phyloP scores from a whole-genome alignment of 2,888 invertebrate genomes.

The Oasisia sp. region DNA sequence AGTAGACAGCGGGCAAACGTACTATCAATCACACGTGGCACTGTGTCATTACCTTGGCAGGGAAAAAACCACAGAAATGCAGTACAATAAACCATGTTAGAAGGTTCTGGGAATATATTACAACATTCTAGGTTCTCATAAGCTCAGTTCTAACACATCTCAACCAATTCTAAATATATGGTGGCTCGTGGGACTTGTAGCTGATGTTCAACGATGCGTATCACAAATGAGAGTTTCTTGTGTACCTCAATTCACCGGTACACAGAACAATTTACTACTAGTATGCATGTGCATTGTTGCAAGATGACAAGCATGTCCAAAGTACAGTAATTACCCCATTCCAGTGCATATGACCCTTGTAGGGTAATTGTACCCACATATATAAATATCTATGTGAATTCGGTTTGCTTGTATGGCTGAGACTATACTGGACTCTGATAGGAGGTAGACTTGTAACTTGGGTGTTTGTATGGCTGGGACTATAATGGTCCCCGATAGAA shows the following conservation, averaged over 20 bases:
- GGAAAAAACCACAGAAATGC: background rate
- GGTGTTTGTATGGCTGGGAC: background rate
- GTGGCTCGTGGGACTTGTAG: background rate
- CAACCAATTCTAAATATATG: background rate
- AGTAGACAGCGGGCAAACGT: background rate
- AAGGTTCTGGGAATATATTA: background rate
- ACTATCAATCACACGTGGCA: background rate
- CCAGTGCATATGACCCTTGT: background rate
- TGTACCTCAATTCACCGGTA: background rate
- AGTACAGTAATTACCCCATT: background rate
- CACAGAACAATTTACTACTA: background rate
- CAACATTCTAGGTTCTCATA: background rate
- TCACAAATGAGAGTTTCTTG: background rate
- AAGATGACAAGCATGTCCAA: background rate
- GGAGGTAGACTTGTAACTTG: no score
- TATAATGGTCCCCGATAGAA: no score
- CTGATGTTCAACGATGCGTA: background rate
- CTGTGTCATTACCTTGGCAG: background rate
- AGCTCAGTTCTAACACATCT: background rate
- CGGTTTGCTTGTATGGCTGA: background rate
- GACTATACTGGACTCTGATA: background rate
- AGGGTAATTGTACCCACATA: slow-evolving; percentile 4
- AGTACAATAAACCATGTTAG: background rate
- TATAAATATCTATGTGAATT: background rate
- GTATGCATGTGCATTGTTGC: background rate